phyloP scores from a whole-genome alignment of 2,888 invertebrate genomes.

The Neocrepidodera transversa region DNA sequence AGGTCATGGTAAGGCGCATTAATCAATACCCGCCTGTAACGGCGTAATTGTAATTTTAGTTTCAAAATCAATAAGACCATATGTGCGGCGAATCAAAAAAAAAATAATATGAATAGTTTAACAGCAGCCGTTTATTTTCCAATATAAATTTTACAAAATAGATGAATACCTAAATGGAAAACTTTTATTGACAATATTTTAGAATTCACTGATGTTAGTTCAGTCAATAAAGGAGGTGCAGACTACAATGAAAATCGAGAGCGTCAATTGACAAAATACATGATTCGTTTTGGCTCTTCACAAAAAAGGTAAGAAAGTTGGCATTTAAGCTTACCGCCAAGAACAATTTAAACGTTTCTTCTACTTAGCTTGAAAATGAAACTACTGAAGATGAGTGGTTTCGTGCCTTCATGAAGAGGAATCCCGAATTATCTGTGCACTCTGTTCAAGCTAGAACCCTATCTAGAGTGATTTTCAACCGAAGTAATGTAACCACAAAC shows the following conservation, averaged over 20 bases:
- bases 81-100: conserved; percentile 20
- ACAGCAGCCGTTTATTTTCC: too few relatives aligned
- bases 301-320: too few relatives aligned
- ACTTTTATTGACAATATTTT: too few relatives aligned
- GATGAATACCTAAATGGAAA: too few relatives aligned
- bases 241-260: conserved; percentile 5
- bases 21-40: conserved; percentile 24
- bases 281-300: too few relatives aligned
- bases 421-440: conserved; percentile 34
- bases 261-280: not conserved
- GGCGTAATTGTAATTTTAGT: conserved; percentile 22
- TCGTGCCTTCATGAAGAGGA: conserved; percentile 45
- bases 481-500: conserved; percentile 32
- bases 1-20: conserved; percentile 30
- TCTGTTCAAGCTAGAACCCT: not conserved
- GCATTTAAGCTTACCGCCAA: too few relatives aligned
- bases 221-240: too few relatives aligned
- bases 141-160: too few relatives aligned
- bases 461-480: not conserved
- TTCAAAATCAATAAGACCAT: conserved; percentile 22
- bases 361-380: conserved; percentile 34
- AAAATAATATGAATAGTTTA: too few relatives aligned
- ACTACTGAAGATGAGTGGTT: conserved; percentile 51
- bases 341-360: not conserved
- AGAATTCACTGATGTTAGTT: too few relatives aligned